phyloP scores from a whole-genome alignment of 1,140 invertebrate genomes.

The Pachypeltis micranthus region DNA sequence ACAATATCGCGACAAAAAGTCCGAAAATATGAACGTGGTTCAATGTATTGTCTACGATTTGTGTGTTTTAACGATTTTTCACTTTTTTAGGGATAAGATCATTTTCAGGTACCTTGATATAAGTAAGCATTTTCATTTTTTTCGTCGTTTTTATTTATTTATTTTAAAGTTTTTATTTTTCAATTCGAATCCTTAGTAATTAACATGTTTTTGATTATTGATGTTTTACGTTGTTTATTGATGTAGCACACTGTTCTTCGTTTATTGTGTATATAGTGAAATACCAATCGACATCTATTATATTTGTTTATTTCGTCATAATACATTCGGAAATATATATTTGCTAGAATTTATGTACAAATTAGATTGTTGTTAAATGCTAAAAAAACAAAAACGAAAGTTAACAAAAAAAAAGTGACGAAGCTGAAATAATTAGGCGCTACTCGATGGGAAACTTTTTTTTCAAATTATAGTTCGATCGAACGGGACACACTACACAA shows the following conservation, averaged over 20 bases:
- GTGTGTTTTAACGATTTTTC: background rate
- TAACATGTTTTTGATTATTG: slow-evolving; percentile 1
- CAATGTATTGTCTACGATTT: background rate
- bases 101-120: background rate
- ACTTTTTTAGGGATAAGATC: slow-evolving; percentile 2
- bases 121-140: too few relatives aligned
- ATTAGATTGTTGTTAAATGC: background rate
- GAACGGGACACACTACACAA: too few relatives aligned
- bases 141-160: too few relatives aligned
- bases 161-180: background rate
- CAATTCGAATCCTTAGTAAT: background rate
- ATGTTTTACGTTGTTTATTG: slow-evolving; percentile 8
- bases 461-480: too few relatives aligned
- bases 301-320: slow-evolving; percentile 1
- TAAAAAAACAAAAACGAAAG: background rate
- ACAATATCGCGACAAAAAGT: background rate
- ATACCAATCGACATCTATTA: background rate
- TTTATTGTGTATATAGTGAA: background rate
- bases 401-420: too few relatives aligned
- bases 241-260: background rate
- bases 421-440: too few relatives aligned
- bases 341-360: slow-evolving; percentile 10
- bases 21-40: background rate
- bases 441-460: too few relatives aligned
- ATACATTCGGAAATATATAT: background rate